Evolutionary conservation across 2,888 invertebrate species (phyloP).

Genomic region (Tanytarsus gracilentus): DNA sequence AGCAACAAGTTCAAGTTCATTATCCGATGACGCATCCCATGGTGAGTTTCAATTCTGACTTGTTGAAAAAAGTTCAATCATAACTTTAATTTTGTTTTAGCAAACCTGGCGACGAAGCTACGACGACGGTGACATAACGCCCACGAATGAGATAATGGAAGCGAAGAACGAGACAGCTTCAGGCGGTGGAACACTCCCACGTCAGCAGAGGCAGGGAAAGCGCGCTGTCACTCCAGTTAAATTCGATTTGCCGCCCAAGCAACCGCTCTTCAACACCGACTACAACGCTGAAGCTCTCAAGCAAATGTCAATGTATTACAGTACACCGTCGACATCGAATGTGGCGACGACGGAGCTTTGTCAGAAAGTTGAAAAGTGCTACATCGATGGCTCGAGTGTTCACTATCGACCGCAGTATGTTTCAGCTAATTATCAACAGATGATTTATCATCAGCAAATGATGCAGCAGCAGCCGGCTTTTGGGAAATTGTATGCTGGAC

Average conservation of each 20-base stretch:
- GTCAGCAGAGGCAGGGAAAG: slow-evolving; percentile 53
- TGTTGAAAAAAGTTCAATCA: neutral
- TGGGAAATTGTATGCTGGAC: slow-evolving; percentile 37
- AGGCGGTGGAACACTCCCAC: slow-evolving; percentile 77
- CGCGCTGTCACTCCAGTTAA: slow-evolving; percentile 47
- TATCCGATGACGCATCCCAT: slow-evolving; percentile 3
- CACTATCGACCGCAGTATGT: slow-evolving; percentile 12
- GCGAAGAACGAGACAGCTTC: slow-evolving; percentile 43
- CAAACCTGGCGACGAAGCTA: slow-evolving; percentile 61
- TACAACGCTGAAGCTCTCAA: slow-evolving; percentile 22
- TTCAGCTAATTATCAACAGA: slow-evolving; percentile 11
- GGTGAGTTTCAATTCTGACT: slow-evolving; percentile 9
- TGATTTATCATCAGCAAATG: slow-evolving; percentile 32
- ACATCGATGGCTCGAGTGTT: slow-evolving; percentile 11
- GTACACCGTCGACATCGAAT: slow-evolving; percentile 7
- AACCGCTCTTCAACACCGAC: slow-evolving; percentile 35
- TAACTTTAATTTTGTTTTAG: slow-evolving; percentile 3
- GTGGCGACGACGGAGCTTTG: neutral
- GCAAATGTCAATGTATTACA: slow-evolving; percentile 25
- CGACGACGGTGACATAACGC: slow-evolving; percentile 85
- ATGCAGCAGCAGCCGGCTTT: slow-evolving; percentile 41
- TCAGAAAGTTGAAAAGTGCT: slow-evolving; percentile 20
- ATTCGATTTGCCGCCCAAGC: slow-evolving; percentile 45
- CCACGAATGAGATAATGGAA: slow-evolving; percentile 64
- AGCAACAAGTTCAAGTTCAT: neutral